Conservation (phyloP, 2,113 vertebrate species). For the Catagonus wagneri region DNA sequence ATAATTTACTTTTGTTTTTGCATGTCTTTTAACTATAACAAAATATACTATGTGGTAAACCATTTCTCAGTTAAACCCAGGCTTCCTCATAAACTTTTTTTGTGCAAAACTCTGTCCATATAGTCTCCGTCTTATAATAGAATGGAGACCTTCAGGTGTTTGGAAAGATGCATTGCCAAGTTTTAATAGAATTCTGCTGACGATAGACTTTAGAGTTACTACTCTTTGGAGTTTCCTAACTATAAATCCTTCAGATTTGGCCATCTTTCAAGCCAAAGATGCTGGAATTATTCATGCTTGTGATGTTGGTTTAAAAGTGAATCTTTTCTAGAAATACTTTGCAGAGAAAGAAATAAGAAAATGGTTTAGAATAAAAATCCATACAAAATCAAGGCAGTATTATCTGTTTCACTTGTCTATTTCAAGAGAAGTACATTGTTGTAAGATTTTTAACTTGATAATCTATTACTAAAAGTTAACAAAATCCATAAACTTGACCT, state of each 20-base stretch:
- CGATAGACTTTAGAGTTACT: constrained; percentile 11
- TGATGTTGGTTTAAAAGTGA: constrained; percentile 55
- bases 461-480: not conserved
- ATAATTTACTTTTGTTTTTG: not conserved
- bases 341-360: constrained; percentile 14
- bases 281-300: constrained; percentile 62
- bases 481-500: not conserved
- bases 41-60: not conserved
- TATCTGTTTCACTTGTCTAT: not conserved
- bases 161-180: not conserved
- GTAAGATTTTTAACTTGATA: not conserved
- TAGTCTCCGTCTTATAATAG: not conserved
- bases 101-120: not conserved
- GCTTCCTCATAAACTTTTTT: not conserved
- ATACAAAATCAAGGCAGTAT: not conserved
- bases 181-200: constrained; percentile 70
- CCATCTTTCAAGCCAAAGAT: constrained; percentile 46
- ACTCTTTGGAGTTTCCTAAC: not conserved
- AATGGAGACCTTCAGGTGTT: not conserved
- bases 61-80: not conserved
- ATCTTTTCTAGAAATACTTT: not conserved
- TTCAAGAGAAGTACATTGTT: not conserved
- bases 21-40: not conserved
- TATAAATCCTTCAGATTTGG: constrained; percentile 65
- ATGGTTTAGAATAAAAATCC: constrained; percentile 7